A percentile compares a stretch with the other conserved stretches of the same genome.
phyloP scores from a whole-genome alignment of 1,140 invertebrate species.

The Drepana arcuata region DNA sequence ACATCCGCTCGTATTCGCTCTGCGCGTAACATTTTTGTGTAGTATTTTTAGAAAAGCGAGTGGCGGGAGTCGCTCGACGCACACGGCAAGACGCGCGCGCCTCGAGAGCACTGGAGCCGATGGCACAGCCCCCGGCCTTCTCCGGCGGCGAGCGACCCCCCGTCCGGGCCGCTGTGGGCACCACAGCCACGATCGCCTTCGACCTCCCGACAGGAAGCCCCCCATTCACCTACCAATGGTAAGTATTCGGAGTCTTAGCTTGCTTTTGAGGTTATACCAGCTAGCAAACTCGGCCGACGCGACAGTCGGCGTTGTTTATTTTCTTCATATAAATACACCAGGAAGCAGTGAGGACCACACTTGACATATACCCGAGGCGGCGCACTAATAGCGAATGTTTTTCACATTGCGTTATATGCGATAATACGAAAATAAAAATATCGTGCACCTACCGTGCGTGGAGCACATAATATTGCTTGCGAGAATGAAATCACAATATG shows the following conservation, averaged over 20 bases:
- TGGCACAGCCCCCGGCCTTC: slow-evolving; percentile 55
- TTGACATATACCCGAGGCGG: slow-evolving; percentile 25
- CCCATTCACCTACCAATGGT: slow-evolving; percentile 54
- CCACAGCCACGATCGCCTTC: slow-evolving; percentile 25
- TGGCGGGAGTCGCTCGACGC: slow-evolving; percentile 35
- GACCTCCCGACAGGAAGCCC: slow-evolving; percentile 41
- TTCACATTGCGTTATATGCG: slow-evolving; percentile 57
- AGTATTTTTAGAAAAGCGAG: slow-evolving; percentile 62
- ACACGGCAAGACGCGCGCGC: slow-evolving; percentile 51
- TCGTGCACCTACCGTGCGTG: no score
- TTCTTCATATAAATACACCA: neutral
- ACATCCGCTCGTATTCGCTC: slow-evolving; percentile 39
- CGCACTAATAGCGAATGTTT: slow-evolving; percentile 51
- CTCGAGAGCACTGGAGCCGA: slow-evolving; percentile 42
- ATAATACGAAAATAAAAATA: no score
- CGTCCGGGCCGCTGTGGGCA: slow-evolving; percentile 40
- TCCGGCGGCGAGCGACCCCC: slow-evolving; percentile 22
- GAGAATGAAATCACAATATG: neutral
- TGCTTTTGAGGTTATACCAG: slow-evolving; percentile 1
- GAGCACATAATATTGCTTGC: no score
- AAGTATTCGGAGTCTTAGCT: slow-evolving; percentile 27
- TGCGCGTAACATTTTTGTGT: slow-evolving; percentile 57
- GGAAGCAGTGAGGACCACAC: neutral
- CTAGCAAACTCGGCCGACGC: no score
- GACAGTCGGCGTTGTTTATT: no score